Evolutionary conservation across 2,888 invertebrate species (phyloP).

Genomic region (Clistopyga incitator): DNA sequence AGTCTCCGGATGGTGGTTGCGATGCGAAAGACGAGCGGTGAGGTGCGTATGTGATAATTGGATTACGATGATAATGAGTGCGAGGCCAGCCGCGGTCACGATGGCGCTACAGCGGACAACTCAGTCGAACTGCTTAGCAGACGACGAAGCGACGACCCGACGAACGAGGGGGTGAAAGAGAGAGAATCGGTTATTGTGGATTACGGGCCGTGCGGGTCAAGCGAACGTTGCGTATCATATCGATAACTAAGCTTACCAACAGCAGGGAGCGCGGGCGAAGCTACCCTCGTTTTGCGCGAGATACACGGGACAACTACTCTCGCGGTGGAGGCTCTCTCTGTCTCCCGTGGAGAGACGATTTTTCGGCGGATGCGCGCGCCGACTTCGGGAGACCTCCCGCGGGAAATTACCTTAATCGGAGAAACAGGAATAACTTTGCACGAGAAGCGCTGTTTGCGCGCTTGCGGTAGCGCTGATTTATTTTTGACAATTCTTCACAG

Average conservation of each 20-base stretch:
- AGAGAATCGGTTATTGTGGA: constrained; percentile 57
- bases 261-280: constrained; percentile 53
- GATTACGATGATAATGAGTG: neutral
- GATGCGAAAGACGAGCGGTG: too few relatives aligned
- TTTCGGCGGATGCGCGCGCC: constrained; percentile 46
- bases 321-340: too few relatives aligned
- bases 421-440: constrained; percentile 34
- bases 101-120: constrained; percentile 19
- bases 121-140: constrained; percentile 1
- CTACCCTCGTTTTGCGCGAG: constrained; percentile 6
- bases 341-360: neutral
- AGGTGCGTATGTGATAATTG: too few relatives aligned
- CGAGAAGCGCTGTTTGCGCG: neutral
- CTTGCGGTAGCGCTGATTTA: neutral
- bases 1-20: too few relatives aligned
- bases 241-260: constrained; percentile 37
- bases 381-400: neutral
- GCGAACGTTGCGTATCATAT: constrained; percentile 51
- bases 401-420: constrained; percentile 33
- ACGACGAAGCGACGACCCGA: constrained; percentile 9
- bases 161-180: neutral
- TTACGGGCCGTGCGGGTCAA: constrained; percentile 62
- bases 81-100: neutral
- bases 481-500: too few relatives aligned
- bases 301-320: too few relatives aligned